A percentile compares a stretch with the other conserved stretches of the same genome.
Evolutionary conservation across 1,140 invertebrate genomes (phyloP).

Genomic region (Lysiphlebus fabarum): DNA sequence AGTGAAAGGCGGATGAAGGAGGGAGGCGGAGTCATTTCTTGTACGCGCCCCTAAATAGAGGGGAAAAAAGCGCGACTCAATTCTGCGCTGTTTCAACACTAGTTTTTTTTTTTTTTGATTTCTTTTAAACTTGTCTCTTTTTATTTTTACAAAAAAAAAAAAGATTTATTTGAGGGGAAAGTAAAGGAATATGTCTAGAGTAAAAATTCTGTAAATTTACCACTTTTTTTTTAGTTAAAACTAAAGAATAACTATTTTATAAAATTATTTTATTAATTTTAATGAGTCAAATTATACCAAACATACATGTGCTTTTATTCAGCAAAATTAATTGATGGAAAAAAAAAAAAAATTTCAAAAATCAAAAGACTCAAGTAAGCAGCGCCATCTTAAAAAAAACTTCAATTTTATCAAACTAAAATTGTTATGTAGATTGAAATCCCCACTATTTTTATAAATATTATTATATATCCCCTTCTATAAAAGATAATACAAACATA

Average conservation of each 20-base stretch:
- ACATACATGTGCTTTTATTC: no score
- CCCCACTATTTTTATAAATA: constrained; percentile 21
- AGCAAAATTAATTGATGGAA: no score
- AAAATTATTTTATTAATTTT: no score
- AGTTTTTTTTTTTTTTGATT: not conserved
- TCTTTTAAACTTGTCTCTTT: not conserved
- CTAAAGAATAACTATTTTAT: no score
- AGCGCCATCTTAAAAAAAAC: constrained; percentile 51
- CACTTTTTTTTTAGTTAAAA: no score
- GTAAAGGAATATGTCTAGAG: constrained; percentile 26
- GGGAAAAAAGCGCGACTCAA: constrained; percentile 55
- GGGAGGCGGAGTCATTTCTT: constrained; percentile 51
- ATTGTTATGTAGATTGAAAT: constrained; percentile 54
- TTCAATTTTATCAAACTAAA: constrained; percentile 53
- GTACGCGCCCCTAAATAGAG: constrained; percentile 51
- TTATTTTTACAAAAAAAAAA: constrained; percentile 6
- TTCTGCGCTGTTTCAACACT: constrained; percentile 31
- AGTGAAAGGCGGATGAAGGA: constrained; percentile 35
- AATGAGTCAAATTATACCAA: no score
- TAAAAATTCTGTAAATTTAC: no score
- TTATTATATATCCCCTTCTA: constrained; percentile 12
- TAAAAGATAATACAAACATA: not conserved
- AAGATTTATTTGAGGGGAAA: constrained; percentile 30
- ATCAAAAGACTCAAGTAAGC: constrained; percentile 41
- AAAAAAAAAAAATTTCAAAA: no score